Percentiles rank a stretch among this genome's conserved stretches.
Conservation (phyloP, 2,113 vertebrate genomes). For the Pica pica region DNA sequence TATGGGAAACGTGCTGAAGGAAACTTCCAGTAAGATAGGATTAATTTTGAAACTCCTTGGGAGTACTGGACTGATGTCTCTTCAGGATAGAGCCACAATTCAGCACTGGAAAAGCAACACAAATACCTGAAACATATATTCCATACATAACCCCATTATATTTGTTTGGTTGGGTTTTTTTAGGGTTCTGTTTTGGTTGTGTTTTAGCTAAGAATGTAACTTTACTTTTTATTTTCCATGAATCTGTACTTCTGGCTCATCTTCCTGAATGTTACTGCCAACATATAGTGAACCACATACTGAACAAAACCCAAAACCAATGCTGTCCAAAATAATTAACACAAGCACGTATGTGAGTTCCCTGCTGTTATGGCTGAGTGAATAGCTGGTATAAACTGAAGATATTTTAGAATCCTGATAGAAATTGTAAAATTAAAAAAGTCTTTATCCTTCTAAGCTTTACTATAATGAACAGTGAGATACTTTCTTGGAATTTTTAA, state of each 20-base stretch:
- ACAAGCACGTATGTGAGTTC: not conserved
- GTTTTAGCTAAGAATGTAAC: not conserved
- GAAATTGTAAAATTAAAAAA: not conserved
- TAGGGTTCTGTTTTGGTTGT: not conserved
- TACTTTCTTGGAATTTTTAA: not conserved
- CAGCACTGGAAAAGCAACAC: not conserved
- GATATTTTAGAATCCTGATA: not conserved
- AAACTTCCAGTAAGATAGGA: not conserved
- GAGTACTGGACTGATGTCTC: not conserved
- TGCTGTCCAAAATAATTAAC: not conserved
- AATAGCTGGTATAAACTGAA: not conserved
- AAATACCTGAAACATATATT: not conserved
- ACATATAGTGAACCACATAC: not conserved
- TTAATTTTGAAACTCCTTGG: not conserved
- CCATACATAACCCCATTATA: rapidly evolving
- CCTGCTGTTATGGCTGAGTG: not conserved
- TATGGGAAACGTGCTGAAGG: not conserved
- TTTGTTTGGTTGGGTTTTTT: not conserved
- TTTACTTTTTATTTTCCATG: not conserved
- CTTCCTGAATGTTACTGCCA: not conserved
- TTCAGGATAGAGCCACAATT: not conserved
- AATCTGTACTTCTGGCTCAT: not conserved
- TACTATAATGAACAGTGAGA: not conserved
- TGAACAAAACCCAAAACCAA: not conserved
- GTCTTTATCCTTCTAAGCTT: not conserved